phyloP scores from a whole-genome alignment of 2,888 invertebrate species.

The Chouioia cunea region DNA sequence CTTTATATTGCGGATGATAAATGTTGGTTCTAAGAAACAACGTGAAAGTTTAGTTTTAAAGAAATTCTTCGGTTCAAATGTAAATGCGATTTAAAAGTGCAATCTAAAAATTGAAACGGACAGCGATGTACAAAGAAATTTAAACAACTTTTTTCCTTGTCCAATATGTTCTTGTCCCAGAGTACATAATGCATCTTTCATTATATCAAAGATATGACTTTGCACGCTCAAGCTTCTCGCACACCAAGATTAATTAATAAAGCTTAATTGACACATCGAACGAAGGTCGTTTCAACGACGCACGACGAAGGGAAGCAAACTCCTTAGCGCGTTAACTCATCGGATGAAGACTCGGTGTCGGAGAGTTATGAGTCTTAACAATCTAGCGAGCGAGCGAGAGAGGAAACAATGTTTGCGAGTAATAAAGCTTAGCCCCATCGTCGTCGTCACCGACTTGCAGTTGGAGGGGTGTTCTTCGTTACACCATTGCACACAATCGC shows the following conservation, averaged over 20 bases:
- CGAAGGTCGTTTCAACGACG: neutral
- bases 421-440: constrained; percentile 53
- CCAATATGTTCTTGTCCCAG: too few species aligned
- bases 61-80: too few species aligned
- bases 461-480: constrained; percentile 43
- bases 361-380: constrained; percentile 36
- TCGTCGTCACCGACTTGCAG: constrained; percentile 42
- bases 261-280: constrained; percentile 39
- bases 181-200: neutral
- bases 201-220: neutral
- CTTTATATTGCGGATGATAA: neutral
- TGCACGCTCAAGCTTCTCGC: too few species aligned
- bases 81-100: too few species aligned
- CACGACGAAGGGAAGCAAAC: neutral
- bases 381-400: constrained; percentile 9
- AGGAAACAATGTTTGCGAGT: constrained; percentile 50
- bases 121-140: too few species aligned
- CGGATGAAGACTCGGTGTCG: constrained; percentile 23
- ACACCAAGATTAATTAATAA: constrained; percentile 29
- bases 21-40: too few species aligned
- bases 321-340: constrained; percentile 40
- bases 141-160: too few species aligned
- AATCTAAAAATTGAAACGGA: too few species aligned
- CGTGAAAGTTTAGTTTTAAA: constrained; percentile 7
- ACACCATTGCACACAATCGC: constrained; percentile 10